Conservation (phyloP, 1,140 invertebrate genomes). For the Meloidogyne chitwoodi region DNA sequence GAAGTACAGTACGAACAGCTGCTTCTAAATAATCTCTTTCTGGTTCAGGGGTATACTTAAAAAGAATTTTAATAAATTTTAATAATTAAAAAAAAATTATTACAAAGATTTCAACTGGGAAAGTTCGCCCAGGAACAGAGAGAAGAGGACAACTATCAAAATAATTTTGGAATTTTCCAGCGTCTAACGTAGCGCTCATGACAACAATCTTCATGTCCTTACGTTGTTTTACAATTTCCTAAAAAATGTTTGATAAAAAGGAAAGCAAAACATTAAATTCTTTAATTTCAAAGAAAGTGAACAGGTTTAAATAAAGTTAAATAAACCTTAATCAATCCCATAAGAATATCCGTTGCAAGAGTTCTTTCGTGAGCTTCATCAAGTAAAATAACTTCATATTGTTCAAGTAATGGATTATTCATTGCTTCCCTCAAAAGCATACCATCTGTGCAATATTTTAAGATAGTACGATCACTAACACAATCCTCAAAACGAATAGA, state of each 20-base stretch:
- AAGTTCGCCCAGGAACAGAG: conserved; percentile 92
- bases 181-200: conserved; percentile 99
- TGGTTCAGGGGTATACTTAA: conserved; percentile 87
- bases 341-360: conserved; percentile 93
- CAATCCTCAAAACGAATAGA: conserved; percentile 99
- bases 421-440: conserved; percentile 98
- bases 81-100: conserved; percentile 26
- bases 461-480: conserved; percentile 83
- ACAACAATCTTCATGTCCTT: conserved; percentile 91
- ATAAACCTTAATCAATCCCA: conserved; percentile 70
- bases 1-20: conserved; percentile 93
- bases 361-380: conserved; percentile 99
- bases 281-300: too few relatives aligned
- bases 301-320: not conserved
- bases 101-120: conserved; percentile 91
- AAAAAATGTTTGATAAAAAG: conserved; percentile 68
- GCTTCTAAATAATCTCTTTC: conserved; percentile 97
- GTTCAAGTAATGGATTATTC: conserved; percentile 94
- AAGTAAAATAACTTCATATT: conserved; percentile 85
- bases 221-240: conserved; percentile 91
- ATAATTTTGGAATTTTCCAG: conserved; percentile 79
- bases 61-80: conserved; percentile 18
- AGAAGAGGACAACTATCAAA: conserved; percentile 90
- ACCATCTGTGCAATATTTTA: conserved; percentile 98
- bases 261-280: too few relatives aligned